Base-by-base conservation (phyloP, 2,797 vertebrate species). In the Meriones psammophilus region DNA sequence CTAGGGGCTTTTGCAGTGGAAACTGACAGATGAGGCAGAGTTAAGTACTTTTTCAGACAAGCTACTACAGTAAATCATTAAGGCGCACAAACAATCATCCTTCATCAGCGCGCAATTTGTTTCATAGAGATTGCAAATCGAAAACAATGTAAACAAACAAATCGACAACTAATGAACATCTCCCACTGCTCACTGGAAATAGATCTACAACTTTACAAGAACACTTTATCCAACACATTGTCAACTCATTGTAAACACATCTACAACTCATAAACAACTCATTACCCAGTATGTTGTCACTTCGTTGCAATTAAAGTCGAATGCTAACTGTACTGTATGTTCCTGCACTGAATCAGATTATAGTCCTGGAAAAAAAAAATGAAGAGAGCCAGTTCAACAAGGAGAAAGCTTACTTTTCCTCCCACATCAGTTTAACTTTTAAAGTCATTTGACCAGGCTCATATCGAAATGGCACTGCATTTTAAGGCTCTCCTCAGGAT, bases 211-310 rank as follows among this genome's bases (percentile, higher is more conserved):
- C 98, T 98, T 98, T 95, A 97, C 98, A 98, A 98, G 98, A 98
- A 98, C 98, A 98, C 98, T 98, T 98, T 98, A 98, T 98, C 98
- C 98, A 98, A 98, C 98, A 98, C 98, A 97, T 98, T 99, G 98
- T 99, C 98, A 98, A 98, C 98, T 98, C 98, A 98, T 98, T 98
- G 98, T 99, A 99, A 99, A 99, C 98, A 99, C 98, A 98, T 98
- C 98, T 98, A 98, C 98, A 98, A 98, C 98, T 98, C 98, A 98
- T 98, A 98, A 98, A 98, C 98, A 98, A 98, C 98, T 98, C 98
- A 98, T 98, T 99, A 99, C 97, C 97, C 98, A 98, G 98, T 97
- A 98, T 98, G 98, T 98, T 98, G 98, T 98, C 98, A 98, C 98
- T 98, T 98, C 98, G 92, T 98, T 98, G 98, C 98, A 98, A 98